Conservation (phyloP, 2,797 vertebrate species). For the Etheostoma nigrum region DNA sequence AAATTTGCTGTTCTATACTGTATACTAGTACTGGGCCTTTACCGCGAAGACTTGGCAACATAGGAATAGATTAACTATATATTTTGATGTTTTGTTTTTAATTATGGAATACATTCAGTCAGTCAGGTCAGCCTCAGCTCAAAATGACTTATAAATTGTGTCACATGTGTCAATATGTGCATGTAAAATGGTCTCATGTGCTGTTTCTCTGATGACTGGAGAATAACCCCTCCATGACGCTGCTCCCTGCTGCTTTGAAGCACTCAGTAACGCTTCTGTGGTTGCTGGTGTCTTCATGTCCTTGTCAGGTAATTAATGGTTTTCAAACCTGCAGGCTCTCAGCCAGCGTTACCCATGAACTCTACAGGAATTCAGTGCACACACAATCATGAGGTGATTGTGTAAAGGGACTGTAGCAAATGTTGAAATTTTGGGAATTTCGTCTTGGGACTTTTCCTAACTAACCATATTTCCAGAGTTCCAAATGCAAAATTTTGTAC, state of each 20-base stretch:
- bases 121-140: background rate
- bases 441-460: conserved; percentile 31
- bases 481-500: conserved; percentile 43
- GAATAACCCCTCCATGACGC: conserved; percentile 25
- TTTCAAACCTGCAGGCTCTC: conserved; percentile 47
- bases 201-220: conserved; percentile 9
- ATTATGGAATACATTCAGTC: background rate
- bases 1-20: no score
- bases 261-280: conserved; percentile 27
- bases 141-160: background rate
- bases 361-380: conserved; percentile 64
- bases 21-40: background rate
- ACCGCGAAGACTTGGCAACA: background rate
- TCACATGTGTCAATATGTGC: background rate
- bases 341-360: conserved; percentile 55
- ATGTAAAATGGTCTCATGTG: background rate
- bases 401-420: conserved; percentile 9
- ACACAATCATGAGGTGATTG: background rate
- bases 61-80: background rate
- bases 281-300: conserved; percentile 48
- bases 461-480: conserved; percentile 56
- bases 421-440: conserved; percentile 32
- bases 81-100: background rate
- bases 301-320: conserved; percentile 64
- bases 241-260: conserved; percentile 49